Base-by-base conservation (phyloP, 2,888 invertebrate genomes). In the Antheraea yamamai region DNA sequence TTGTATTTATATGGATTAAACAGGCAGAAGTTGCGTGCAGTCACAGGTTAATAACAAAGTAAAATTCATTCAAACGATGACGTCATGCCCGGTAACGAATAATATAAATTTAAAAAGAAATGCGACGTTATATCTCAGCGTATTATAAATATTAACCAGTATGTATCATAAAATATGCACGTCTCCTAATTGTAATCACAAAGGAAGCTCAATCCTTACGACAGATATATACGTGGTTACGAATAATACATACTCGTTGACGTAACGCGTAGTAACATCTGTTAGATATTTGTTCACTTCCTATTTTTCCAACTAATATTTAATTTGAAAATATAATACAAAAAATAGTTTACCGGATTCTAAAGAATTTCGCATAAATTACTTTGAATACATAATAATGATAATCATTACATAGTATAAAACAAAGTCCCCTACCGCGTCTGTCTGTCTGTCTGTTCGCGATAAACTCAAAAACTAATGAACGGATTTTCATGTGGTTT, bases 211-310 rank as follows among this genome's bases (percentile, higher is more conserved):
- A 64, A 64, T 26, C 64, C 26, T 64, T 64, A 64, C 64, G 64
- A 26, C 14, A 10, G 64, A 3, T 64, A n/a, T n/a, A n/a, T n/a
- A 64, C 64, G 64, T 26, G 64, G 26, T 10, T 64, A 64, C 12
- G 64, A 26, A 64, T 64, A 6, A n/a, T 58, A 58, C 58, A 58
- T 10, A 58, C 20, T 58, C 58, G 58, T 58, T 58, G n/a, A 26
- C 64, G 26, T 10, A 64, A 64, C 64, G 26, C 64, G 64, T 64
- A 64, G 26, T 26, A 64, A 64, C 64, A 64, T 64, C 64, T 64
- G 64, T 64, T 64, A 64, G 14, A 64, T 10, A 26, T 64, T 64
- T 64, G 64, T 64, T 58, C 6, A 58, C 58, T 58, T n/a, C 4
- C n/a, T 58, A 30, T 8, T n/a, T 58, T 64, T 64, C 26, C 64